A percentile compares a stretch with the other conserved stretches of the same genome.
Evolutionary conservation across 2,113 vertebrate genomes (phyloP).

Genomic region (Leucoraja erinaceus): DNA sequence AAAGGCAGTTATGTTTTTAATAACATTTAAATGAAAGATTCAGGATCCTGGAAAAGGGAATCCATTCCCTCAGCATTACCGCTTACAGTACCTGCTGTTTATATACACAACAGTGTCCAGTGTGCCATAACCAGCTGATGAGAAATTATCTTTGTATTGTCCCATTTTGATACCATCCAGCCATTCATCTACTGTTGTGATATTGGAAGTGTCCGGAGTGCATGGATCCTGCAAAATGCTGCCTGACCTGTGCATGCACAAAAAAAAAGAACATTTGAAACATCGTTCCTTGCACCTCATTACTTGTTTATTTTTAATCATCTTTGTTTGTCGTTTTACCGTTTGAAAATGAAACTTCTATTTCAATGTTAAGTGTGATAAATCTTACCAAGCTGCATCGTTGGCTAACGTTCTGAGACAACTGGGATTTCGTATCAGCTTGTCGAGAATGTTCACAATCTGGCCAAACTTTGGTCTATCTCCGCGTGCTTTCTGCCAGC

Average conservation of each 20-base stretch:
- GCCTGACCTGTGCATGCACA: background rate
- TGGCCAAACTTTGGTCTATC: conserved; percentile 67
- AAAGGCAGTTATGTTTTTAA: background rate
- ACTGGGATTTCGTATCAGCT: conserved; percentile 65
- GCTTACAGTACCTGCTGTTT: conserved; percentile 58
- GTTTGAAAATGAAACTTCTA: background rate
- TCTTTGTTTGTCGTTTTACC: background rate
- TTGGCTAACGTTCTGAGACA: conserved; percentile 65
- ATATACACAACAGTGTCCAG: conserved; percentile 69
- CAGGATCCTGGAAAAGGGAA: background rate
- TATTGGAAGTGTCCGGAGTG: conserved; percentile 60
- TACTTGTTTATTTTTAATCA: background rate
- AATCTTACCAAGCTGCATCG: conserved; percentile 61
- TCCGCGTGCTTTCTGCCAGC: conserved; percentile 65
- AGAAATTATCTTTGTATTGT: conserved; percentile 69
- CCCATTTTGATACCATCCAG: conserved; percentile 70
- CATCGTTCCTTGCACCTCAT: background rate
- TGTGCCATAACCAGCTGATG: conserved; percentile 65
- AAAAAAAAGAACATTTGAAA: background rate
- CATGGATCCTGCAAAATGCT: conserved; percentile 53
- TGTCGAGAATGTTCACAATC: conserved; percentile 68
- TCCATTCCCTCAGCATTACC: background rate
- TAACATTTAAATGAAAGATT: background rate
- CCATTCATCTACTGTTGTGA: conserved; percentile 68
- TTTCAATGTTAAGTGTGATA: background rate